Evolutionary conservation across 2,113 vertebrate species (phyloP).

Genomic region (Sapajus apella): DNA sequence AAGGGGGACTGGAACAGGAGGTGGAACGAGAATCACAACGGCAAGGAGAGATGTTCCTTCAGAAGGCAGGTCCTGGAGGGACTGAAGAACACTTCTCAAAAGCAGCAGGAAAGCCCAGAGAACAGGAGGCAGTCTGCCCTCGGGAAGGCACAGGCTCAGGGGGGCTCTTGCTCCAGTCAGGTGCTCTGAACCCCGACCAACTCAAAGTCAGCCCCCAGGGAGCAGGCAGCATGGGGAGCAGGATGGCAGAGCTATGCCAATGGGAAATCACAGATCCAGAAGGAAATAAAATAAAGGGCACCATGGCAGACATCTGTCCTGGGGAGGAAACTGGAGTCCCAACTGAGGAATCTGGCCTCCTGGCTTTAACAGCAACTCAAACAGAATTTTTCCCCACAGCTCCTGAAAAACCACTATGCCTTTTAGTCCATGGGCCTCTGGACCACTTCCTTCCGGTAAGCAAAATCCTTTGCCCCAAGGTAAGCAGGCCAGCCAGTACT

Average conservation of each 20-base stretch:
- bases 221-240: background rate
- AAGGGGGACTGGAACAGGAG: background rate
- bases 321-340: conserved; percentile 37
- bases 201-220: background rate
- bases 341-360: fast-evolving
- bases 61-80: background rate
- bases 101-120: background rate
- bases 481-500: conserved; percentile 27
- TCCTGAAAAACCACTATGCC: background rate
- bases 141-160: background rate
- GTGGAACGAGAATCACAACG: background rate
- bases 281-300: background rate
- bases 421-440: conserved; percentile 60
- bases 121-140: background rate
- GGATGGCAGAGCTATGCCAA: conserved; percentile 73
- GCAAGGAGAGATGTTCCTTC: background rate
- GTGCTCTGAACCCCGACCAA: background rate
- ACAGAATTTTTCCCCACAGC: fast-evolving
- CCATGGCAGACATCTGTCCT: conserved; percentile 78
- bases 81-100: background rate
- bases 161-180: background rate
- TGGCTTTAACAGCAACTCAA: background rate
- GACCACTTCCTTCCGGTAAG: conserved; percentile 30
- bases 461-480: fast-evolving
- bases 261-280: conserved; percentile 78